Evolutionary conservation across 2,113 vertebrate species (phyloP).

Genomic region (Rallus limicola): DNA sequence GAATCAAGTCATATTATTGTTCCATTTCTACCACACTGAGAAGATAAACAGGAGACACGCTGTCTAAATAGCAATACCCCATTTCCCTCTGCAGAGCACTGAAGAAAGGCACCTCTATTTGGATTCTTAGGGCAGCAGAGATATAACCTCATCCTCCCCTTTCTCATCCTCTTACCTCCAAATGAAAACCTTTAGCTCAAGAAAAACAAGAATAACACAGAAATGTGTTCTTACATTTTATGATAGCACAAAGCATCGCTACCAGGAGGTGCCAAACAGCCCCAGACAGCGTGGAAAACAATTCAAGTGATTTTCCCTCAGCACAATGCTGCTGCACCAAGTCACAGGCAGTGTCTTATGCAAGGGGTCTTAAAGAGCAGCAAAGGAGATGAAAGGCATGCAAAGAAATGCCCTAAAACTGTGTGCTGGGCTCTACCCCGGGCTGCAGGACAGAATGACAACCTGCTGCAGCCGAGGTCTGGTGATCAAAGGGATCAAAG

Average conservation of each 20-base stretch:
- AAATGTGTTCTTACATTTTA: not conserved
- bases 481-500: not conserved
- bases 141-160: not conserved
- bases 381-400: not conserved
- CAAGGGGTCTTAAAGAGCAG: not conserved
- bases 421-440: not conserved
- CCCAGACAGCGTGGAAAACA: not conserved
- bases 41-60: not conserved
- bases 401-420: not conserved
- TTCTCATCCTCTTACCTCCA: not conserved
- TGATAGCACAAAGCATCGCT: not conserved
- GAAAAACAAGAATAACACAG: not conserved
- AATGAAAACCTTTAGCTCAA: not conserved
- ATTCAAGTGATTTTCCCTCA: not conserved
- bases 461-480: rapidly evolving
- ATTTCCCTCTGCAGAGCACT: not conserved
- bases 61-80: not conserved
- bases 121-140: not conserved
- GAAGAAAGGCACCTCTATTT: not conserved
- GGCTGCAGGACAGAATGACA: not conserved
- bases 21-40: not conserved
- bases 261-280: not conserved
- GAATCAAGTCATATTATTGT: not conserved
- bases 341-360: not conserved
- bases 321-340: not conserved